Conservation (phyloP, 2,797 vertebrate genomes). For the Oceanodroma leucorhoa region DNA sequence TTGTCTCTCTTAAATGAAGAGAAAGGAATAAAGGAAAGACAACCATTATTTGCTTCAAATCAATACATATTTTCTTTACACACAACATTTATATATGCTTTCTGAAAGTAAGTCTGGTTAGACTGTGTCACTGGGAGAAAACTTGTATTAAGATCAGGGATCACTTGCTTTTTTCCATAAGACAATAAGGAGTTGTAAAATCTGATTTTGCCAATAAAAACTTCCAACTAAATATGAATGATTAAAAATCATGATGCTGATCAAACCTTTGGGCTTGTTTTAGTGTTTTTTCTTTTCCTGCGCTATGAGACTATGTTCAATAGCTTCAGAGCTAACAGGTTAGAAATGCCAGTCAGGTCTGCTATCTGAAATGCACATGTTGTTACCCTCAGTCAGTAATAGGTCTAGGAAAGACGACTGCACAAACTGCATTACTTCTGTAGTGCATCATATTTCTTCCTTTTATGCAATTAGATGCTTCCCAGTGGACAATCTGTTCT, state of each 20-base stretch:
- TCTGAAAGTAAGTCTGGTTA: background rate
- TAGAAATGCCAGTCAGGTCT: background rate
- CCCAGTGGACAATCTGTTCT: slow-evolving; percentile 13
- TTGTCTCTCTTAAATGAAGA: background rate
- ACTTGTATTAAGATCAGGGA: background rate
- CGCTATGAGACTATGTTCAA: background rate
- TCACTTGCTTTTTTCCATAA: background rate
- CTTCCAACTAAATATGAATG: background rate
- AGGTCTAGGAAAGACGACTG: background rate
- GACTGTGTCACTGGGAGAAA: background rate
- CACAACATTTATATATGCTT: background rate
- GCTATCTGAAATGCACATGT: background rate
- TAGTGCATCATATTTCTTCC: background rate
- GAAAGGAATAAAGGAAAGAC: background rate
- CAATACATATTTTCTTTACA: background rate
- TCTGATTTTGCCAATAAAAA: background rate
- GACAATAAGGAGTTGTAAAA: background rate
- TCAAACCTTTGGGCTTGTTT: background rate
- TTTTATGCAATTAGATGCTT: slow-evolving; percentile 2
- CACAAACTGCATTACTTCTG: background rate
- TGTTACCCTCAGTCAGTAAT: background rate
- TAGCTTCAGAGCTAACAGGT: background rate
- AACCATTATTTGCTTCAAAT: background rate
- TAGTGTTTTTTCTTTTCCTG: background rate
- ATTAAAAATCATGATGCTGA: background rate